Conservation (phyloP, 2,797 vertebrate species). For the Petrocephalus schoutedeni region DNA sequence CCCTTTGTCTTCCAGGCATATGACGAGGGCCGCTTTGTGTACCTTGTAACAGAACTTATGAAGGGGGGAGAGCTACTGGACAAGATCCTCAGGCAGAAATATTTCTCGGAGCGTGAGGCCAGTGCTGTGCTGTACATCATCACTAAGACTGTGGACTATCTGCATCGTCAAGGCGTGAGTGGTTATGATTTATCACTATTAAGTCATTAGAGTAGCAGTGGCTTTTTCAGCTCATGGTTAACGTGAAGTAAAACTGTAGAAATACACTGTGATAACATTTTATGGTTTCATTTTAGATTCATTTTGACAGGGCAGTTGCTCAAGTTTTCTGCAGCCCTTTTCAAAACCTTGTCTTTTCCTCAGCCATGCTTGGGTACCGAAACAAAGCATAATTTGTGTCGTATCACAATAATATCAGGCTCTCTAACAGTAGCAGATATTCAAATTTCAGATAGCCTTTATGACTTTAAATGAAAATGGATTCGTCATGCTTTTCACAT, state of each 20-base stretch:
- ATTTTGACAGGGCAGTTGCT: background rate
- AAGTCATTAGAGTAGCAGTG: background rate
- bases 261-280: background rate
- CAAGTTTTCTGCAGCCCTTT: background rate
- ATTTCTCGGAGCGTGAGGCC: constrained; percentile 91
- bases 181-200: background rate
- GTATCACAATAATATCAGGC: background rate
- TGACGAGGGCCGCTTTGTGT: constrained; percentile 87
- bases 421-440: background rate
- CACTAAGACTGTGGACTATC: constrained; percentile 91
- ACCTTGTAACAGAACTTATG: constrained; percentile 93
- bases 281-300: background rate
- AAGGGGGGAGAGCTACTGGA: constrained; percentile 94
- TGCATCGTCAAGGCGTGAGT: constrained; percentile 94
- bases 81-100: constrained; percentile 89
- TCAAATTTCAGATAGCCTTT: background rate
- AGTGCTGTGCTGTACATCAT: constrained; percentile 90
- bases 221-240: background rate
- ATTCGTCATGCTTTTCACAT: background rate
- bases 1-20: constrained; percentile 69
- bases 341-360: background rate
- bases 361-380: background rate
- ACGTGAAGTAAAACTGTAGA: background rate
- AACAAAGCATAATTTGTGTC: background rate
- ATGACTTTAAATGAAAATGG: background rate